Evolutionary conservation across 2,797 vertebrate genomes (phyloP), one percentile per base, ranked within the genome.

Genomic region (Otolemur crassicaudatus): DNA sequence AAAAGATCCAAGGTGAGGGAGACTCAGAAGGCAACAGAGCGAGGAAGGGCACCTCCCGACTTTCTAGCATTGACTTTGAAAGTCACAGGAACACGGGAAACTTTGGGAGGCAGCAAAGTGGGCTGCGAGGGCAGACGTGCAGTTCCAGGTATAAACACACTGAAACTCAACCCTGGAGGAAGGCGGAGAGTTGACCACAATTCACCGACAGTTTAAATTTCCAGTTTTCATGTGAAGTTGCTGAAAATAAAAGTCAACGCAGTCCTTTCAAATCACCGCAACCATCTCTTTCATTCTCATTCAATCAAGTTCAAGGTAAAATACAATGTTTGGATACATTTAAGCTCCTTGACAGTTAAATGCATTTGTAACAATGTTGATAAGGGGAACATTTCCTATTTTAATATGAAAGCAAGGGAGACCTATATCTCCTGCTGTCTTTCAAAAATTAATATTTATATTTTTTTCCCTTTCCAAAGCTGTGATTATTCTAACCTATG

Each of bases 221-320:
- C 46, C 73, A 84, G 9, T 37, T 84, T 88, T 92, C 34, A 25
- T 13, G 53, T 60, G 94, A 87, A 96, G 22, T 25, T 6, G 40
- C 27, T 96, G 19, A 69, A 95, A 92, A 60, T 86, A 43, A 91
- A 31, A 73, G 34, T 90, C 87, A 94, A 87, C 43, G 4, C 0
- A n/a, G 11, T 20, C 1, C 9, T 97, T 97, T 95, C 69, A 95
- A 37, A 79, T 85, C 97, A 95, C 95, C 2, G 63, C 0, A 63
- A 14, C 2, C 46, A 69, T 69, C 56, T 90, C 89, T 76, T 97
- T 81, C 67, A 53, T 43, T 94, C 8, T 80, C 6, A 20, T 70
- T 63, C 49, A 97, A 2, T 43, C 22, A 87, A 6, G n/a, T 53
- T 89, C 82, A 46, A 60, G 96, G 81, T 7, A 6, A 34, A 96